Evolutionary conservation across 2,797 vertebrate species (phyloP).

Genomic region (Zenarchopterus dispar): DNA sequence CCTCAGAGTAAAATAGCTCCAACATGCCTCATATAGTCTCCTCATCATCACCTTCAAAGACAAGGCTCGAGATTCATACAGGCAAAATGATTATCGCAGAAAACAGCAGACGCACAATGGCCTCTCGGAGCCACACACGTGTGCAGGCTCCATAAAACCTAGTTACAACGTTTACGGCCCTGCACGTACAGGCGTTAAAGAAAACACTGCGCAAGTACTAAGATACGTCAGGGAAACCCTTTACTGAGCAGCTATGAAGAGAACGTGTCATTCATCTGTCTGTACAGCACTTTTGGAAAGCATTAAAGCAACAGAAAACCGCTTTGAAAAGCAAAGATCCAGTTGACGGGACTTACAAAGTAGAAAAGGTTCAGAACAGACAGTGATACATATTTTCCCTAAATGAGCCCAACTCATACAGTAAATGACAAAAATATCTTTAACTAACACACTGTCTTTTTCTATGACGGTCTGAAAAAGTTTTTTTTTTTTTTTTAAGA

Average conservation of each 20-base stretch:
- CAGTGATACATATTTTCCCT: background rate
- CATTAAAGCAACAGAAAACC: conserved; percentile 47
- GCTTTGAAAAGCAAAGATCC: conserved; percentile 14
- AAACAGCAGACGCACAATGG: conserved; percentile 30
- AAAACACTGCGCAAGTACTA: conserved; percentile 64
- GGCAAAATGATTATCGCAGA: conserved; percentile 33
- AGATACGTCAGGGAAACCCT: conserved; percentile 62
- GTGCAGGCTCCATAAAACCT: conserved; percentile 27
- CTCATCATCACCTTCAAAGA: conserved; percentile 6
- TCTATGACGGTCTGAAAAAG: conserved; percentile 68
- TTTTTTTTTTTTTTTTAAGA: conserved; percentile 63
- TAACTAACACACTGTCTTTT: conserved; percentile 40
- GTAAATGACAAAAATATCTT: conserved; percentile 37
- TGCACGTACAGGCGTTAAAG: conserved; percentile 53
- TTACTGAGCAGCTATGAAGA: conserved; percentile 68
- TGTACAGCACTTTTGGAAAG: conserved; percentile 73
- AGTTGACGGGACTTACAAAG: conserved; percentile 26
- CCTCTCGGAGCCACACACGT: conserved; percentile 1
- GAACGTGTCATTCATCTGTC: conserved; percentile 71
- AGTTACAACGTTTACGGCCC: conserved; percentile 38
- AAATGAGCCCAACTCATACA: conserved; percentile 24
- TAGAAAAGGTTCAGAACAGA: conserved; percentile 25
- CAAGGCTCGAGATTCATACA: conserved; percentile 5
- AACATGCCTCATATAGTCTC: background rate
- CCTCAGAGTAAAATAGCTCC: conserved; percentile 2